These are phyloP conservation scores for Physocephala rufipes DNA, from an alignment of 2,888 invertebrate genomes.

Conservation along the genomic window DNA sequence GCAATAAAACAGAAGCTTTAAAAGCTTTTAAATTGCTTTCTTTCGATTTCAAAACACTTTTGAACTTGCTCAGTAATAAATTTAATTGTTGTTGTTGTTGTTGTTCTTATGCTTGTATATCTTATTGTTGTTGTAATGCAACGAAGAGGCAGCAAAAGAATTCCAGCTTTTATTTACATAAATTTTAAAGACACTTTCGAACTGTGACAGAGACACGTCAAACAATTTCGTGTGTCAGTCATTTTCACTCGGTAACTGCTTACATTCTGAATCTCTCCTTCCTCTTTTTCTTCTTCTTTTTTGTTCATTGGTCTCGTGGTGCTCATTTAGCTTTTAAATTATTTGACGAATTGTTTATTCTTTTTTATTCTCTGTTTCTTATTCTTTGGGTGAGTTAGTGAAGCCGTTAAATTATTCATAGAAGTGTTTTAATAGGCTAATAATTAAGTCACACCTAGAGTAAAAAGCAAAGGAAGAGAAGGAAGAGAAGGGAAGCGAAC, in stretches of 20 bases:
- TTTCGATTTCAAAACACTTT: constrained; percentile 37
- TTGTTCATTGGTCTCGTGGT: neutral
- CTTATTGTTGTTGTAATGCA: neutral
- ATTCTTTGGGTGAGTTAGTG: neutral
- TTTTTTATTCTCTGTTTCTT: neutral
- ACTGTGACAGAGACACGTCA: too few relatives aligned
- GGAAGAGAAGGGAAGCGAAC: too few relatives aligned
- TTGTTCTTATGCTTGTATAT: neutral
- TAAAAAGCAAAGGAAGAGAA: too few relatives aligned
- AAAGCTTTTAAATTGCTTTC: constrained; percentile 35
- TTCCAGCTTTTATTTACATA: constrained; percentile 43
- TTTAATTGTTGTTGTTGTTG: neutral
- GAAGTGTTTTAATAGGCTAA: constrained; percentile 48
- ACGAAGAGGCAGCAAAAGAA: neutral
- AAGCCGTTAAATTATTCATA: constrained; percentile 49
- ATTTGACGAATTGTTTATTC: constrained; percentile 35
- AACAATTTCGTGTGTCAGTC: constrained; percentile 7
- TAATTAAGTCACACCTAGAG: constrained; percentile 46
- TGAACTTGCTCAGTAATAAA: neutral
- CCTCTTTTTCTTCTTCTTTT: constrained; percentile 11
- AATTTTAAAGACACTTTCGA: constrained; percentile 41
- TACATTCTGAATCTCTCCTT: too few relatives aligned
- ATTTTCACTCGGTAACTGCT: constrained; percentile 22
- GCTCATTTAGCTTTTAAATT: neutral
- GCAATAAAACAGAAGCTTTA: constrained; percentile 17